Evolutionary conservation across 2,797 vertebrate species (phyloP), one percentile per base, ranked within the genome.

Genomic region (Pampus argenteus): DNA sequence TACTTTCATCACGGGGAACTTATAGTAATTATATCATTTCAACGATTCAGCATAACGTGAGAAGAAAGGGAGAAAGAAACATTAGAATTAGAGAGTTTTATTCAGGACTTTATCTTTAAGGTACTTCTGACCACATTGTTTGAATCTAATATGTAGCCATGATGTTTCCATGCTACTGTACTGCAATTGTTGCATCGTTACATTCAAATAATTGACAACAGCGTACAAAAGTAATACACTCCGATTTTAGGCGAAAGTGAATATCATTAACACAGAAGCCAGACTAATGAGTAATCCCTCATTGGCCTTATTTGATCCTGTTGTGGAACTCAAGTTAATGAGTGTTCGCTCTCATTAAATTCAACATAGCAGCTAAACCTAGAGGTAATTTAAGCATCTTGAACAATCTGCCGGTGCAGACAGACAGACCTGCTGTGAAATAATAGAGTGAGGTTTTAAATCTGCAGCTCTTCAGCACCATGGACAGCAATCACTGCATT

Each of bases 311-410:
- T 68, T 75, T 82, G 47, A 81, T 81, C 54, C 76, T 71, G 74
- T 62, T 75, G 62, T 59, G 54, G 68, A 82, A 31, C 60, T 78
- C 55, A 22, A 71, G 28, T 73, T 87, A 85, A 84, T 87, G 88
- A 80, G 58, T 73, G 26, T 70, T 78, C 66, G 71, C 40, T 67
- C 76, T 84, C 78, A 83, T 83, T 86, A 73, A 63, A 81, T 75
- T 71, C 60, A 23, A 51, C 50, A 59, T 34, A 31, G 71, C 44
- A 29, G 64, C 57, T 59, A 48, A 78, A 78, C 78, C 65, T 66
- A 29, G 54, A 77, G 59, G 65, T 74, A 50, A 76, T 75, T 73
- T 57, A 64, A 84, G 29, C 49, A 45, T 55, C 18, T 70, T 60
- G 66, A 61, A 70, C 71, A 50, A 36, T 52, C 34, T 29, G 23